Conservation (phyloP, 2,888 invertebrate genomes). For the Acanthosepion lycidas region DNA sequence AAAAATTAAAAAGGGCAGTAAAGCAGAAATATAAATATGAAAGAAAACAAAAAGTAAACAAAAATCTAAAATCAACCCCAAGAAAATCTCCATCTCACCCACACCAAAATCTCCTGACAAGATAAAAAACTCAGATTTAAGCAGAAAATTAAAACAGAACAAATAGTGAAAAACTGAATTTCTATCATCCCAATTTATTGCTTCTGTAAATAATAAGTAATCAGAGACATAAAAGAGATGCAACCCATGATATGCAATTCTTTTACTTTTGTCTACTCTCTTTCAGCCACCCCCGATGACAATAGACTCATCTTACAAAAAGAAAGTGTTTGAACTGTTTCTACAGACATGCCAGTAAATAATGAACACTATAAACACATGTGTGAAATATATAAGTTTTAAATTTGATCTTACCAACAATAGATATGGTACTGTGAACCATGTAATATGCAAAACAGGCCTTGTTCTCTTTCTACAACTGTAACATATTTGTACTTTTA, state of each 20-base stretch:
- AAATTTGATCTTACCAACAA: not conserved
- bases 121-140: no score
- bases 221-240: not conserved
- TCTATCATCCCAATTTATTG: no score
- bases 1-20: no score
- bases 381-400: not conserved
- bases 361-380: not conserved
- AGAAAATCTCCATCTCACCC: no score
- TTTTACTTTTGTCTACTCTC: not conserved
- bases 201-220: not conserved
- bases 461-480: not conserved
- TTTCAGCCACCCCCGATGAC: not conserved
- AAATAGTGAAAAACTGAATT: no score
- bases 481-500: not conserved
- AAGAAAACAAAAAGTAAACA: no score
- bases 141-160: no score
- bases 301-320: constrained; percentile 5
- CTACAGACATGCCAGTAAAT: constrained; percentile 17
- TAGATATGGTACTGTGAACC: not conserved
- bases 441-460: not conserved
- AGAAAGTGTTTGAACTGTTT: not conserved
- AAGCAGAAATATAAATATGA: no score
- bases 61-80: no score
- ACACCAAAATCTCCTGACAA: no score
- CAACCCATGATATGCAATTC: not conserved